Base-by-base conservation (phyloP, 2,888 invertebrate genomes). In the Amphipoea lucens region DNA sequence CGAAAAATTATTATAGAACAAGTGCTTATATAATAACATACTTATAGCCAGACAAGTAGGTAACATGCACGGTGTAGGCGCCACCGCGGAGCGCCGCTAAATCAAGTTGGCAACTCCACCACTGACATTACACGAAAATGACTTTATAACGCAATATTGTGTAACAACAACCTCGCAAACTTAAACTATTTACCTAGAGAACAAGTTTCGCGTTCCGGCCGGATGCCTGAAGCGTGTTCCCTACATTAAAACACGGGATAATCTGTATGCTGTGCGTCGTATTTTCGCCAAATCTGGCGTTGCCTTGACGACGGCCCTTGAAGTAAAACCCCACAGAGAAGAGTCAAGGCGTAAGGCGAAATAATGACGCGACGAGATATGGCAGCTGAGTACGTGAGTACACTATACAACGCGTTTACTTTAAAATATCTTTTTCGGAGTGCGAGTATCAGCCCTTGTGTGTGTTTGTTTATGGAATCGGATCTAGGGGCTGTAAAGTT, bases 281-380 rank as follows among this genome's bases (percentile, higher is more conserved):
- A 94, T 95, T 95, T 94, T 94, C 94, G 92, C 87, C 90, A 94
- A 95, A 96, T 95, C 95, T 91, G 92, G 91, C 87, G 95, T 96
- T 94, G 92, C 92, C 89, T 94, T 95, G 92, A 81, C 93, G 88
- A 94, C 96, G 90, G 92, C 93, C 95, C 94, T 94, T 91, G 91
- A 93, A 91, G 88, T 88, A 89, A 83, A 91, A 90, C 93, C 94
- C 91, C 91, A 78, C 86, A 90, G 89, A 84, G 88, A 91, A 92
- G 92, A 93, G 93, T 94, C 94, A 94, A 92, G 92, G 93, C 92
- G 92, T 91, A 93, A 93, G 92, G 90, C 91, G 91, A 94, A 95
- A 95, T 96, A 96, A 96, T 96, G 96, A 96, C 93, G 91, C 90
- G 90, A 92, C 91, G 93, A 95, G 94, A 95, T 94, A 95, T 93